Evolutionary conservation across 2,888 invertebrate genomes (phyloP).

Genomic region (Cephonodes hylas): DNA sequence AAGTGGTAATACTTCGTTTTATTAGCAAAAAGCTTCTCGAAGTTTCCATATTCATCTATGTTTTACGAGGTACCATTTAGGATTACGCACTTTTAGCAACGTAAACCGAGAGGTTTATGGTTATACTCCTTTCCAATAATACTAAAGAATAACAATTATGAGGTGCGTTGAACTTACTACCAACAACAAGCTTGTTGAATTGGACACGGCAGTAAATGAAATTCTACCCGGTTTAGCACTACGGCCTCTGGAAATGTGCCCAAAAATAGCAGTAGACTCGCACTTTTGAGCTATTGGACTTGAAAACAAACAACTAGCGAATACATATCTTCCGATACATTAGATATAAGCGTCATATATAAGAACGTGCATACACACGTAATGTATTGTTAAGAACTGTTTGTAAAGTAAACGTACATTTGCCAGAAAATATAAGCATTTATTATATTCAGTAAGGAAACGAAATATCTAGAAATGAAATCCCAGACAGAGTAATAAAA

Average conservation of each 20-base stretch:
- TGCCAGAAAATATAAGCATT: background rate
- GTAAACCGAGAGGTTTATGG: slow-evolving; percentile 33
- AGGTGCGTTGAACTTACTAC: slow-evolving; percentile 1
- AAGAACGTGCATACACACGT: too few species aligned
- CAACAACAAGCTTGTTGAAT: background rate
- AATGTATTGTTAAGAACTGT: too few species aligned
- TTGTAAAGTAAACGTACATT: background rate
- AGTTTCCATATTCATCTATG: slow-evolving; percentile 33
- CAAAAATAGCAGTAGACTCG: too few species aligned
- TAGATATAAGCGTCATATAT: too few species aligned
- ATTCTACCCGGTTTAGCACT: too few species aligned
- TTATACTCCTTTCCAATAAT: slow-evolving; percentile 30
- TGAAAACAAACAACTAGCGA: too few species aligned
- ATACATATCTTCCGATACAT: too few species aligned
- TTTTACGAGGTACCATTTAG: slow-evolving; percentile 24
- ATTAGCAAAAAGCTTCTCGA: slow-evolving; percentile 12
- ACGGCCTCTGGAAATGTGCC: too few species aligned
- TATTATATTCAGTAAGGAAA: too few species aligned
- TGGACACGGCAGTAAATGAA: background rate
- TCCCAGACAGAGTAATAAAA: too few species aligned
- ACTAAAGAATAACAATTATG: slow-evolving; percentile 9
- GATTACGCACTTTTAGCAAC: slow-evolving; percentile 16
- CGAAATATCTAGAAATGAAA: too few species aligned
- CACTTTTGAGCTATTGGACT: too few species aligned
- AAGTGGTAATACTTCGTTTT: background rate